A percentile compares a stretch with the other conserved stretches of the same genome.
phyloP scores from a whole-genome alignment of 2,797 vertebrate genomes.

The Danio choprae region DNA sequence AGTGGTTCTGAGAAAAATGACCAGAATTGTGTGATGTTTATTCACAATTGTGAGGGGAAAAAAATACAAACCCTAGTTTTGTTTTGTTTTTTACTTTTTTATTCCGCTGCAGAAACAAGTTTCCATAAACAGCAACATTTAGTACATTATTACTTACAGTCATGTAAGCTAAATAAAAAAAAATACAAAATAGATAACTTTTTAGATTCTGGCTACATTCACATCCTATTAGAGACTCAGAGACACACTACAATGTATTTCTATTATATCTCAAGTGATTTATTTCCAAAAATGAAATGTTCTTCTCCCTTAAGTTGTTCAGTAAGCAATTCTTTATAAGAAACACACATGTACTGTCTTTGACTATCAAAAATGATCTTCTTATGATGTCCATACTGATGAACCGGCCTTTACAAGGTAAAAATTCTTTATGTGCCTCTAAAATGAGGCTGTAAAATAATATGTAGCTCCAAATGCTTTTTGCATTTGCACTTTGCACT shows the following conservation, averaged over 20 bases:
- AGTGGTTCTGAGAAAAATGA: no score
- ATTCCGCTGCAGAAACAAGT: no score
- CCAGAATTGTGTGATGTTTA: no score
- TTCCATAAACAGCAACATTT: no score
- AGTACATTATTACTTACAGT: no score
- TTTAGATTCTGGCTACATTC: neutral
- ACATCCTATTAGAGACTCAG: neutral
- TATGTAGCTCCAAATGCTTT: neutral
- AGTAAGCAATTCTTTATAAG: neutral
- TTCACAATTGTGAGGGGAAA: no score
- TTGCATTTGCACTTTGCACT: no score
- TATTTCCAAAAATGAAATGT: constrained; percentile 12
- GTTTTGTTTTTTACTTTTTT: no score
- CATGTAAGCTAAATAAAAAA: neutral
- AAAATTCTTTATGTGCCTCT: neutral
- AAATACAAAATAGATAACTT: neutral
- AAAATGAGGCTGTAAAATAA: constrained; percentile 12
- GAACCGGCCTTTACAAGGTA: neutral
- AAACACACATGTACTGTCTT: neutral
- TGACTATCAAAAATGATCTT: neutral
- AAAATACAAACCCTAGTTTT: no score
- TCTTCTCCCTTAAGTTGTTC: neutral
- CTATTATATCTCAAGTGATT: constrained; percentile 7
- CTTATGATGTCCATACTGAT: neutral
- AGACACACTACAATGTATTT: neutral